phyloP scores from a whole-genome alignment of 2,113 vertebrate species.

The Tetrax tetrax region DNA sequence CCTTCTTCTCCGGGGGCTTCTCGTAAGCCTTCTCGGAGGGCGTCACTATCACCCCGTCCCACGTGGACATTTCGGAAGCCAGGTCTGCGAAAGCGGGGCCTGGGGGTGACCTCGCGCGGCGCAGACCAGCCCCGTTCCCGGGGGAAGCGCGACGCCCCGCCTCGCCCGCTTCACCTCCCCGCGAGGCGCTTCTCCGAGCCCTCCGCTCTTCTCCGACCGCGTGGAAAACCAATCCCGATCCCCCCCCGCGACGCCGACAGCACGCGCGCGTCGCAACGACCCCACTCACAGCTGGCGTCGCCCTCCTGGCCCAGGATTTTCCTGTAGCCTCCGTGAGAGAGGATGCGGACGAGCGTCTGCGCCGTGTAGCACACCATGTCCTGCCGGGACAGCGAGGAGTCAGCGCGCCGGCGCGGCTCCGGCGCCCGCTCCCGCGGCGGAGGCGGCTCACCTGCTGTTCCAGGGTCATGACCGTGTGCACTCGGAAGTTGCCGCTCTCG shows the following conservation, averaged over 20 bases:
- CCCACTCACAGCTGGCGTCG: slow-evolving; percentile 91
- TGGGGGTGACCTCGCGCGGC: fast-evolving
- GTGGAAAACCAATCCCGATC: fast-evolving
- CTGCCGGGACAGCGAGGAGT: slow-evolving; percentile 36
- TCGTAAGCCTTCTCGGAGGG: slow-evolving; percentile 97
- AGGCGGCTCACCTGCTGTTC: slow-evolving; percentile 88
- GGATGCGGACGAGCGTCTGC: slow-evolving; percentile 93
- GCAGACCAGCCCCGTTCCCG: fast-evolving
- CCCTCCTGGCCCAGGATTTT: slow-evolving; percentile 97
- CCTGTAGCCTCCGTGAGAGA: slow-evolving; percentile 93
- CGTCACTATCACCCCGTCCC: slow-evolving; percentile 96
- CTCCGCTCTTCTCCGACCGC: no score
- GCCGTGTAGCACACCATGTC: slow-evolving; percentile 98
- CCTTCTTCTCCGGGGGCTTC: slow-evolving; percentile 95
- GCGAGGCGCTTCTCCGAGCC: neutral
- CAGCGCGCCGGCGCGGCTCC: fast-evolving
- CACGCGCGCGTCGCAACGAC: fast-evolving
- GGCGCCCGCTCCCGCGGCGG: fast-evolving
- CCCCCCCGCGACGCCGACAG: fast-evolving
- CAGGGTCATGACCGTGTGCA: slow-evolving; percentile 97
- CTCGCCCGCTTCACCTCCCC: fast-evolving
- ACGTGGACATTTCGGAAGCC: slow-evolving; percentile 93
- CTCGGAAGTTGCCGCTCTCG: slow-evolving; percentile 95
- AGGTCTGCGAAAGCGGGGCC: slow-evolving; percentile 74
- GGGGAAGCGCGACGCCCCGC: neutral